Percentiles rank a stretch among this genome's conserved stretches.
Conservation (phyloP, 2,888 invertebrate genomes). For the Lochmaea crataegi region DNA sequence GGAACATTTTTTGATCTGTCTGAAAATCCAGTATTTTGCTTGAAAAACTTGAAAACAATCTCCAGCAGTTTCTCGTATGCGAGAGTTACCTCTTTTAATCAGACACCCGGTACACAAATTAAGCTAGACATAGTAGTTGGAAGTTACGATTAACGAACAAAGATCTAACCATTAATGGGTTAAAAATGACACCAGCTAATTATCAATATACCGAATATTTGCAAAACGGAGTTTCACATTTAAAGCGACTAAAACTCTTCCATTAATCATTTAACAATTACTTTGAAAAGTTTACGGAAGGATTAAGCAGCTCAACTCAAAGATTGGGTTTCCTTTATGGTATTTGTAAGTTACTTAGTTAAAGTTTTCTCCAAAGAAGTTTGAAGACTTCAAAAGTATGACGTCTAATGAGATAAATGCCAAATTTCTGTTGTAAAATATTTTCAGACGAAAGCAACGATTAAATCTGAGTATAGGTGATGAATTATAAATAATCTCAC, state of each 20-base stretch:
- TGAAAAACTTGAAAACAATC: no score
- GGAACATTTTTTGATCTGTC: no score
- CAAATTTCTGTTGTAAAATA: slow-evolving; percentile 21
- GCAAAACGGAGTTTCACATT: not conserved
- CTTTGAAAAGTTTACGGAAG: slow-evolving; percentile 21
- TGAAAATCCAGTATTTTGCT: no score
- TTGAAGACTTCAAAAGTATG: slow-evolving; percentile 27
- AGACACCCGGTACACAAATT: no score
- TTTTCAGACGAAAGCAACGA: not conserved
- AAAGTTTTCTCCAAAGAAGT: slow-evolving; percentile 15
- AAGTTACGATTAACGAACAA: no score
- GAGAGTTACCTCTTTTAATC: no score
- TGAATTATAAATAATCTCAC: not conserved
- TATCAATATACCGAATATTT: no score
- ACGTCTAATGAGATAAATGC: slow-evolving; percentile 33
- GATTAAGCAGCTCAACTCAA: slow-evolving; percentile 23
- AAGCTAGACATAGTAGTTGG: no score
- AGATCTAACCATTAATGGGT: no score
- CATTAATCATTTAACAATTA: slow-evolving; percentile 32
- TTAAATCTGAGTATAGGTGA: not conserved
- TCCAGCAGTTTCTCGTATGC: no score
- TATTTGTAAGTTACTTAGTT: slow-evolving; percentile 20
- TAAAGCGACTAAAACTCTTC: slow-evolving; percentile 18
- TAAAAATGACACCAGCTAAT: no score
- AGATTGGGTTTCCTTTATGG: slow-evolving; percentile 21